phyloP scores from a whole-genome alignment of 2,888 invertebrate genomes.

The Galeopsomyia nigrocyanea region DNA sequence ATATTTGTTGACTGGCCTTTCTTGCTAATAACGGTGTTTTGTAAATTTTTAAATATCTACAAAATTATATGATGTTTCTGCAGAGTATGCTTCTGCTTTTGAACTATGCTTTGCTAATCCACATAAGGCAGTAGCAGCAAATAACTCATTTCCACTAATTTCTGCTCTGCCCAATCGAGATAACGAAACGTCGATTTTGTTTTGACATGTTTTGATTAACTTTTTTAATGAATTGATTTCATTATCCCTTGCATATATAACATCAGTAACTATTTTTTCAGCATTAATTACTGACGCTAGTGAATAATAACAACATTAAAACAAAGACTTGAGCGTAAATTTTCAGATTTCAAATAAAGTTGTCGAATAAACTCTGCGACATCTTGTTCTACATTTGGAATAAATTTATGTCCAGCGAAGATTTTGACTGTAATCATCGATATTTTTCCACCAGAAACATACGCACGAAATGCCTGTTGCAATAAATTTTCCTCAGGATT shows the following conservation, averaged over 20 bases:
- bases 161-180: constrained; percentile 4
- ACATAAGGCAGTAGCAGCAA: constrained; percentile 36
- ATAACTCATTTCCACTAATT: not conserved
- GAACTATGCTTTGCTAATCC: constrained; percentile 41
- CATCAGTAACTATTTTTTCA: constrained; percentile 34
- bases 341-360: no score
- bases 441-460: no score
- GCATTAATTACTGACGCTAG: no score
- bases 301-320: no score
- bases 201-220: no score
- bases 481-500: no score
- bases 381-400: no score
- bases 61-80: not conserved
- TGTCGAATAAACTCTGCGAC: no score
- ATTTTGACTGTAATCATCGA: no score
- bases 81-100: constrained; percentile 44
- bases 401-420: no score
- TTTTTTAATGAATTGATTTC: constrained; percentile 15
- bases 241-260: constrained; percentile 31
- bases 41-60: not conserved
- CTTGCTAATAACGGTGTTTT: not conserved
- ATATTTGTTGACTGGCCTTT: not conserved
- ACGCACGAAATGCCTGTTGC: no score
- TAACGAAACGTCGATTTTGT: constrained; percentile 31
- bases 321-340: no score